Evolutionary conservation across 2,113 vertebrate species (phyloP), one percentile per base, ranked within the genome.

Genomic region (Xenopus laevis): DNA sequence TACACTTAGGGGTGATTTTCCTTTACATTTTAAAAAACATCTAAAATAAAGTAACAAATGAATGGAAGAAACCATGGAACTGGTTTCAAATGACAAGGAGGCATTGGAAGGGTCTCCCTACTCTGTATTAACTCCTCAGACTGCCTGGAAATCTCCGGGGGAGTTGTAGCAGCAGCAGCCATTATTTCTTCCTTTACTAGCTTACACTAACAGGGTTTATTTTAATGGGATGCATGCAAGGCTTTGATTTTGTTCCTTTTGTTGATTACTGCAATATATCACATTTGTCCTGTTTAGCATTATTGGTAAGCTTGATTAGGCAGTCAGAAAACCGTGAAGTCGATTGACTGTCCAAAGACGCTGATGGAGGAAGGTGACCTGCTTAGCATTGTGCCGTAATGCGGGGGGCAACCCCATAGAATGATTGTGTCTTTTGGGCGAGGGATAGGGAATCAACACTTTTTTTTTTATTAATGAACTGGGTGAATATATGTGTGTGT

Each of bases 201-300:
- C 53, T n/a, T n/a, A 55, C 2, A n/a, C 53, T n/a, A 55, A 55
- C 53, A 55, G 53, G 17, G 53, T 55, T 55, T 55, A n/a, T 55
- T 55, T 18, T 50, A 50, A 50, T 50, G 47, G 47, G 11, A 50
- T 50, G 47, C 47, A n/a, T 50, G 47, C 47, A 50, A 50, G 47
- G 47, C 47, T 50, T 50, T 50, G 47, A 50, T 50, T 50, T 50
- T 50, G 47, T 55, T 55, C 18, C 53, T n/a, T 55, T 55, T 55
- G 53, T 55, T 55, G 53, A 55, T 55, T 55, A 55, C 53, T 55
- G 53, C 53, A 55, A 55, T 55, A n/a, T 8, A 55, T 55, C 53
- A 55, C 17, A 16, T 55, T 55, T 55, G 53, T 55, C 11, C 53
- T n/a, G 53, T 55, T 55, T 55, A 55, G 53, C 53, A 55, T 55